Evolutionary conservation across 2,113 vertebrate species (phyloP), one percentile per base, ranked within the genome.

Genomic region (Redunca redunca): DNA sequence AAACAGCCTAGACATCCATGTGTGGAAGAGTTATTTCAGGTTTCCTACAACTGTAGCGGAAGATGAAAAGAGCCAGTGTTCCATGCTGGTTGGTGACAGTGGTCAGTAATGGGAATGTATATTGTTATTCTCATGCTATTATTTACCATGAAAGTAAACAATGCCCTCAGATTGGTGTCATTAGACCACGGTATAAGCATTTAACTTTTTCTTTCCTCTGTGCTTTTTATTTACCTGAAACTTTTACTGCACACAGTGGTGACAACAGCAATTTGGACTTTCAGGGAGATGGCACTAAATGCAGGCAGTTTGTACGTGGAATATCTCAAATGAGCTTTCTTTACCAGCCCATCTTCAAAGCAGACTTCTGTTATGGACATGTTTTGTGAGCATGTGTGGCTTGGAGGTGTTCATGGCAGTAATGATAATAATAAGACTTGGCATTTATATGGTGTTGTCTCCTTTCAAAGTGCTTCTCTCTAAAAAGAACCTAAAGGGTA

Each of bases 231-330:
- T 98, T 98, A 98, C 97, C 87, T 95, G 88, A 93, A 96, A 77
- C 48, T 95, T 97, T 93, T 71, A 78, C 96, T 95, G 92, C 85
- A 96, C 88, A 97, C 91, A 96, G 95, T 94, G n/a, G 83, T 98
- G 97, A 97, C 95, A 96, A 86, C 57, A 90, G 88, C 98, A 97
- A 97, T 98, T 98, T 97, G 46, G 74, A 55, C 95, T 93, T 98
- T 98, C 57, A 88, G 97, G n/a, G 58, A 95, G 57, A 96, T 88
- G 97, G 91, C 78, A 71, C 40, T 97, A 94, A 97, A 48, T 71
- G 88, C 85, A 97, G 55, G 46, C 53, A 94, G 43, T 50, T 81
- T 96, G 64, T 88, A 50, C 4, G 2, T 8, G 71, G 57, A 95
- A 60, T 95, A 92, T 95, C 88, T 97, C 94, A 96, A 88, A 98